Percentiles rank a stretch among this genome's conserved stretches.
phyloP scores from a whole-genome alignment of 2,888 invertebrate species.

The Cantharis rufa region DNA sequence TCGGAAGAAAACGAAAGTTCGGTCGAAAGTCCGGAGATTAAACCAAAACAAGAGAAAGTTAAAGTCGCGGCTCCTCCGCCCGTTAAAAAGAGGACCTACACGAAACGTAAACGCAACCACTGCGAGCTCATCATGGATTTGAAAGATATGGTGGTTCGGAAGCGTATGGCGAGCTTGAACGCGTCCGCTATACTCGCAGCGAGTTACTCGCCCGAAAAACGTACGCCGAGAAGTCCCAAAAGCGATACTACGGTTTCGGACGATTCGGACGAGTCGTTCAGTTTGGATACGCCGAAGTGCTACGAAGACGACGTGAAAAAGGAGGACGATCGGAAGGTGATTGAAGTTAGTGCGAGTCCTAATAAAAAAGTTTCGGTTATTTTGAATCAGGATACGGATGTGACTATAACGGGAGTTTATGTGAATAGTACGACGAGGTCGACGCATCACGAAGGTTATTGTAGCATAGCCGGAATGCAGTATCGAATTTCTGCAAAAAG shows the following conservation, averaged over 20 bases:
- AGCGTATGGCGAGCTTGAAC: slow-evolving; percentile 89
- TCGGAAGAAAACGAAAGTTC: slow-evolving; percentile 45
- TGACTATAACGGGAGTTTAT: slow-evolving; percentile 86
- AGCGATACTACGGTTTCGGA: slow-evolving; percentile 60
- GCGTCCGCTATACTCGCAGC: slow-evolving; percentile 89
- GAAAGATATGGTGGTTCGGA: slow-evolving; percentile 85
- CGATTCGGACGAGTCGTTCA: slow-evolving; percentile 56
- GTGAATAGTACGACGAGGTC: slow-evolving; percentile 73
- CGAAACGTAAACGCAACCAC: slow-evolving; percentile 63
- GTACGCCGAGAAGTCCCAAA: slow-evolving; percentile 58
- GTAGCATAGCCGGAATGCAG: slow-evolving; percentile 84
- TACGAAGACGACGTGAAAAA: slow-evolving; percentile 58
- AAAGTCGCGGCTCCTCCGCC: slow-evolving; percentile 44
- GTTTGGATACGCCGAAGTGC: slow-evolving; percentile 57
- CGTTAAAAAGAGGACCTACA: slow-evolving; percentile 55
- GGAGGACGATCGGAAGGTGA: slow-evolving; percentile 56
- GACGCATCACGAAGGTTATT: slow-evolving; percentile 80
- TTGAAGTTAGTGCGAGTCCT: slow-evolving; percentile 53
- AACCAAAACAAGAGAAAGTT: background rate
- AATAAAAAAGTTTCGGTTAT: slow-evolving; percentile 76
- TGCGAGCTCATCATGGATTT: slow-evolving; percentile 75
- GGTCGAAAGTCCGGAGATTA: slow-evolving; percentile 19
- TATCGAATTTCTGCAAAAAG: slow-evolving; percentile 87
- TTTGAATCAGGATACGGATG: slow-evolving; percentile 83
- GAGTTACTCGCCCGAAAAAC: slow-evolving; percentile 76